Evolutionary conservation across 2,797 vertebrate genomes (phyloP).

Genomic region (Acanthis flammea): DNA sequence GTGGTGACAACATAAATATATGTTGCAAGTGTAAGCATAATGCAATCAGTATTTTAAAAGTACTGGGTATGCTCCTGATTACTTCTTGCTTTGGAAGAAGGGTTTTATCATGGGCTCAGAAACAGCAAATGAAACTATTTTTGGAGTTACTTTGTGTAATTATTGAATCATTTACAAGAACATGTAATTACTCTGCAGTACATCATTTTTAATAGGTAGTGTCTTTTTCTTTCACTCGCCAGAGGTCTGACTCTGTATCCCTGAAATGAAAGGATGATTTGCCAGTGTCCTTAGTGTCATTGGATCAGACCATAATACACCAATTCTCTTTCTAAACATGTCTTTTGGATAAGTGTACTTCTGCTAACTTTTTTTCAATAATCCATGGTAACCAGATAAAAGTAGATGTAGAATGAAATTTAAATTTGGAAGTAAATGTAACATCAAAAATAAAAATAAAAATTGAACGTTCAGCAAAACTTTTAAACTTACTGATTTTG

Average conservation of each 20-base stretch:
- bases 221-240: background rate
- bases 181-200: background rate
- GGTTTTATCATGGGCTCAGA: background rate
- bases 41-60: background rate
- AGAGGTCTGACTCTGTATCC: background rate
- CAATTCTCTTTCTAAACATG: background rate
- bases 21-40: background rate
- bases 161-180: slow-evolving; percentile 8
- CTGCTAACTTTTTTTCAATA: background rate
- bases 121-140: slow-evolving; percentile 13
- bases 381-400: background rate
- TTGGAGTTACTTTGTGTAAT: background rate
- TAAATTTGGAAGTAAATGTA: background rate
- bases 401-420: background rate
- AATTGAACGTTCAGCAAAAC: background rate
- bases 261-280: background rate
- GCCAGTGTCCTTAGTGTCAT: background rate
- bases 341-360: background rate
- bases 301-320: background rate
- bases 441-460: background rate
- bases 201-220: background rate
- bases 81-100: background rate
- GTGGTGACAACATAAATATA: background rate
- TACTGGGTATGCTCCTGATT: background rate
- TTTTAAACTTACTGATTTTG: background rate